Evolutionary conservation across 2,113 vertebrate species (phyloP), one percentile per base, ranked within the genome.

Genomic region (Indri indri): DNA sequence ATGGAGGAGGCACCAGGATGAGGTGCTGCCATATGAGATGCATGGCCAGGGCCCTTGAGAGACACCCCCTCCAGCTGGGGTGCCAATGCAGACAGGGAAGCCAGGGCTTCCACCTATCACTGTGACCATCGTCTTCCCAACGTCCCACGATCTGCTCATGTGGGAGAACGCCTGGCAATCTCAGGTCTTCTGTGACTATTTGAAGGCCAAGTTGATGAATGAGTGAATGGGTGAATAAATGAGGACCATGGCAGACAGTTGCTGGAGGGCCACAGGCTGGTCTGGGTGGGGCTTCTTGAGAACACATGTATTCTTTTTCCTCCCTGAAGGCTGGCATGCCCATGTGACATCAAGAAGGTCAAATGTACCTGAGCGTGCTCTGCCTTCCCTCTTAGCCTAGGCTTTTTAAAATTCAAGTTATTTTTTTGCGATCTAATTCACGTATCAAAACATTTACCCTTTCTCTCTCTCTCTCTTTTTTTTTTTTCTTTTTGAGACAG

Each of bases 291-390:
- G 57, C 17, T 1, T 25, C 68, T 20, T 2, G 32, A 40, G 34
- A 32, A 23, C 10, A 7, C 2, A 0, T 7, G 20, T 3, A 17
- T 32, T 12, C 40, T 6, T 12, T 12, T 27, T 20, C 8, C 40
- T n/a, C 23, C 32, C 66, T n/a, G 32, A 14, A 2, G 6, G 6
- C 34, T 45, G 17, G 34, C 10, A 3, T 34, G 37, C 68, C 11
- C 16, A 22, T 8, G 23, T 22, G 11, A 30, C 57, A 34, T n/a
- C 52, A 7, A n/a, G 65, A 50, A 47, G 32, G 32, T 42, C 0
- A 6, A n/a, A 59, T 23, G n/a, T 40, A 13, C 40, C 45, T 25
- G 22, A 65, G 16, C 6, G 4, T 23, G 17, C 27, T 34, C 77
- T 57, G 20, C 50, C 47, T 32, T 80, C 63, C 30, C 34, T n/a